phyloP scores from a whole-genome alignment of 2,888 invertebrate species.

The Xiphydria camelus region DNA sequence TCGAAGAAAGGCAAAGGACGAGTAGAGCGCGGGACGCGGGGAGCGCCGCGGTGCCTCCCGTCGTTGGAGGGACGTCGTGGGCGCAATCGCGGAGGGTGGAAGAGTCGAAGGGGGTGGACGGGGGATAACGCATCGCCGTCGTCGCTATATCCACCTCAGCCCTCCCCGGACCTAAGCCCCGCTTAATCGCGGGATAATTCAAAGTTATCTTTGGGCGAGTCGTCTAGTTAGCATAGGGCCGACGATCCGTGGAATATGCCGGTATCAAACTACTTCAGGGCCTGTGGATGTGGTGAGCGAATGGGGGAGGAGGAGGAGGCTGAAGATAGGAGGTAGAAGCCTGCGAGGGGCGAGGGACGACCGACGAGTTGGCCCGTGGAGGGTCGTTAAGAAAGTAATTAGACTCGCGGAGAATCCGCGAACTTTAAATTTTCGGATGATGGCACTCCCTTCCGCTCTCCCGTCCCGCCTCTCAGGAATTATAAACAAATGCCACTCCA shows the following conservation, averaged over 20 bases:
- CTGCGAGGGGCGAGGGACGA: background rate
- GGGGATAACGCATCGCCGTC: background rate
- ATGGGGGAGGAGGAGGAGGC: conserved; percentile 8
- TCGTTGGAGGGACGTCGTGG: background rate
- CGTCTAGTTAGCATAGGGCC: conserved; percentile 25
- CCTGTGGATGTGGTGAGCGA: conserved; percentile 4
- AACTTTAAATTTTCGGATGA: conserved; percentile 36
- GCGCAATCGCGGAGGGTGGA: background rate
- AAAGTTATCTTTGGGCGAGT: conserved; percentile 25
- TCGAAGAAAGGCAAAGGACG: no score
- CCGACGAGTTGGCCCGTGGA: conserved; percentile 9
- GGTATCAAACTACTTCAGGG: conserved; percentile 21
- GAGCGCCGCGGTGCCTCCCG: background rate
- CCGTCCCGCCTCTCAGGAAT: conserved; percentile 23
- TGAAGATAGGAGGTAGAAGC: background rate
- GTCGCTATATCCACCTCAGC: no score
- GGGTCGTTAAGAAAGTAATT: conserved; percentile 45
- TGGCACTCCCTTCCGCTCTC: conserved; percentile 1
- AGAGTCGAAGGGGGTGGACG: background rate
- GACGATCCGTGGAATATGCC: conserved; percentile 17
- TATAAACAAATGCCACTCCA: conserved; percentile 29
- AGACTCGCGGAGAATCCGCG: conserved; percentile 24
- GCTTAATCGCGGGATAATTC: conserved; percentile 12
- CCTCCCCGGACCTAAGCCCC: background rate
- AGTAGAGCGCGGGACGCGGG: background rate